Evolutionary conservation across 2,113 vertebrate genomes (phyloP), one percentile per base, ranked within the genome.

Genomic region (Hypomesus transpacificus): DNA sequence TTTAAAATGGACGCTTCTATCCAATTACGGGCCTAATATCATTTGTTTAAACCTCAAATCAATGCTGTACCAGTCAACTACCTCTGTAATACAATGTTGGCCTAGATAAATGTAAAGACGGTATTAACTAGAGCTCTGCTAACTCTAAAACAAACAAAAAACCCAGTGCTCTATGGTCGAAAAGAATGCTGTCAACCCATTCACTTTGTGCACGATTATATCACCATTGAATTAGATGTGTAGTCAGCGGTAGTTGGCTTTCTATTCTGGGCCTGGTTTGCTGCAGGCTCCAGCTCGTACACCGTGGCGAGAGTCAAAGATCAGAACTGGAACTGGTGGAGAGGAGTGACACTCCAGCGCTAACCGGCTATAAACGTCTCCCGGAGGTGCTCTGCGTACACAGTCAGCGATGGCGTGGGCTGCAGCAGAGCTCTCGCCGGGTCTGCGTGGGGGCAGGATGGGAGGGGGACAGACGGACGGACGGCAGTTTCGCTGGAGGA

Each of bases 251-350:
- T 66, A 66, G 53, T 60, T 71, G 50, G 59, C 64, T 70, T 84
- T 75, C 78, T 86, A 87, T 86, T 87, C 69, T 68, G 51, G 62
- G 74, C 46, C 51, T 21, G 66, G 20, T n/a, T 21, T 73, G 84
- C 79, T 78, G 67, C 66, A 72, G 74, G 78, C 79, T 67, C 64
- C 9, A 17, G 16, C 69, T 56, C 63, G 82, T 81, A 52, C 66
- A 66, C 50, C 65, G 65, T 3, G 11, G 67, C 17, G 67, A 63
- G 74, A 77, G 75, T 67, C 70, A 80, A 77, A 83, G 70, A 76
- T 82, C 75, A 77, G 76, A 26, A 3, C 46, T 28, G 4, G 70
- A 79, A 66, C 74, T 20, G 50, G 73, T 68, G 72, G 70, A 80
- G 56, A 74, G n/a, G 26, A 80, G 80, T 69, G 84, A 76, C 76